These are phyloP conservation scores for Malachius bipustulatus DNA, from an alignment of 2,888 invertebrate genomes.

Conservation along the genomic window DNA sequence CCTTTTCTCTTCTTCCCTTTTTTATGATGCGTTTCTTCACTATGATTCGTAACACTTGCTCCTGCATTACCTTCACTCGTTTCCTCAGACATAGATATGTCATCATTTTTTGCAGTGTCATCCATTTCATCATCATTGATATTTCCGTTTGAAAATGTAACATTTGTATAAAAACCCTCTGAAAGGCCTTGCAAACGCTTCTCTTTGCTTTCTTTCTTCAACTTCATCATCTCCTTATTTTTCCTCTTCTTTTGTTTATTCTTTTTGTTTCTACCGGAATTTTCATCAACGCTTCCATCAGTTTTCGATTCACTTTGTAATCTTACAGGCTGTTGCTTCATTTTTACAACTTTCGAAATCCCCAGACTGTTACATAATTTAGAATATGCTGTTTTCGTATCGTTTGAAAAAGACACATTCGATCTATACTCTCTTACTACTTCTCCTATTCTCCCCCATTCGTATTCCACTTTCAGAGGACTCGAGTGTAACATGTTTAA, in stretches of 20 bases:
- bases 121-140: constrained; percentile 3
- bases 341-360: constrained; percentile 29
- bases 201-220: constrained; percentile 39
- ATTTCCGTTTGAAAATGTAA: too few species aligned
- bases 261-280: constrained; percentile 12
- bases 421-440: constrained; percentile 33
- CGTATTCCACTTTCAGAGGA: constrained; percentile 29
- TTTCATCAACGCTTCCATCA: constrained; percentile 17
- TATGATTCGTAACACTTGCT: too few species aligned
- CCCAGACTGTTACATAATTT: constrained; percentile 36
- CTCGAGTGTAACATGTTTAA: constrained; percentile 42
- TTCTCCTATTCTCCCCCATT: constrained; percentile 36
- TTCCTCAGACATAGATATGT: too few species aligned
- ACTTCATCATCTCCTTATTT: constrained; percentile 32
- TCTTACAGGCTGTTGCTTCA: constrained; percentile 24
- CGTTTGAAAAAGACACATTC: constrained; percentile 33
- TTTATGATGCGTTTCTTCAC: too few species aligned
- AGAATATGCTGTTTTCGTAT: constrained; percentile 38
- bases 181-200: constrained; percentile 37
- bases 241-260: constrained; percentile 20
- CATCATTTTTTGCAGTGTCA: constrained; percentile 6
- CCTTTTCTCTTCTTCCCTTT: too few species aligned
- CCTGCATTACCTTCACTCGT: too few species aligned
- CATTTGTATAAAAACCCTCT: constrained; percentile 37
- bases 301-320: constrained; percentile 21